phyloP scores from a whole-genome alignment of 2,888 invertebrate genomes.

The Hypena proboscidalis region DNA sequence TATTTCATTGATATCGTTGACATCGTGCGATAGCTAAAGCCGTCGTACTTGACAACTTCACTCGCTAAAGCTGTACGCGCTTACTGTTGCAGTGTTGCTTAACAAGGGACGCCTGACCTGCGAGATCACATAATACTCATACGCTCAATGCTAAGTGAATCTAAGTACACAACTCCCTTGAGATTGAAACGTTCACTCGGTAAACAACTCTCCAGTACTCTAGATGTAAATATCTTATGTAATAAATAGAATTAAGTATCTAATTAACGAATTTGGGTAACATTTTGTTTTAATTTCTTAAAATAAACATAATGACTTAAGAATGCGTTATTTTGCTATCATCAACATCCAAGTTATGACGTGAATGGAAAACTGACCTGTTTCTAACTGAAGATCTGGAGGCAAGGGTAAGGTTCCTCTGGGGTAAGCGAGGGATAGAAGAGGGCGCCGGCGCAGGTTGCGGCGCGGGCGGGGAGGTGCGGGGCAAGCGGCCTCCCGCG shows the following conservation, averaged over 20 bases:
- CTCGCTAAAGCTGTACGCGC: constrained; percentile 52
- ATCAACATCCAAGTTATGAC: too few relatives aligned
- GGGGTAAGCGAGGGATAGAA: constrained; percentile 79
- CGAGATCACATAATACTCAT: constrained; percentile 39
- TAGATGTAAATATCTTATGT: background rate
- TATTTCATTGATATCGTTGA: constrained; percentile 51
- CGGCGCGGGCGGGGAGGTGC: constrained; percentile 73
- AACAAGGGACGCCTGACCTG: constrained; percentile 38
- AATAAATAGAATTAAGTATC: background rate
- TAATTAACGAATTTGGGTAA: constrained; percentile 3
- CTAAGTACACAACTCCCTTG: constrained; percentile 13
- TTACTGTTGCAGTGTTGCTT: constrained; percentile 50
- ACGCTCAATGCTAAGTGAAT: constrained; percentile 36
- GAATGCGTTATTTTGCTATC: too few relatives aligned
- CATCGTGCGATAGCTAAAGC: constrained; percentile 49
- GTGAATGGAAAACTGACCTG: constrained; percentile 70
- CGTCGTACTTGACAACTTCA: constrained; percentile 63
- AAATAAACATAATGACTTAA: too few relatives aligned
- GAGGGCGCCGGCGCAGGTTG: constrained; percentile 85
- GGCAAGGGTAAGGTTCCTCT: constrained; percentile 77
- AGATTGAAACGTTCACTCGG: constrained; percentile 9
- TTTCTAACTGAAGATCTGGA: constrained; percentile 76
- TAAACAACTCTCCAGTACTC: background rate
- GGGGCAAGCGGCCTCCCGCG: constrained; percentile 74
- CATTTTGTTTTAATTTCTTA: too few relatives aligned